Evolutionary conservation across 2,113 vertebrate genomes (phyloP), one percentile per base, ranked within the genome.

Genomic region (Agapornis roseicollis): DNA sequence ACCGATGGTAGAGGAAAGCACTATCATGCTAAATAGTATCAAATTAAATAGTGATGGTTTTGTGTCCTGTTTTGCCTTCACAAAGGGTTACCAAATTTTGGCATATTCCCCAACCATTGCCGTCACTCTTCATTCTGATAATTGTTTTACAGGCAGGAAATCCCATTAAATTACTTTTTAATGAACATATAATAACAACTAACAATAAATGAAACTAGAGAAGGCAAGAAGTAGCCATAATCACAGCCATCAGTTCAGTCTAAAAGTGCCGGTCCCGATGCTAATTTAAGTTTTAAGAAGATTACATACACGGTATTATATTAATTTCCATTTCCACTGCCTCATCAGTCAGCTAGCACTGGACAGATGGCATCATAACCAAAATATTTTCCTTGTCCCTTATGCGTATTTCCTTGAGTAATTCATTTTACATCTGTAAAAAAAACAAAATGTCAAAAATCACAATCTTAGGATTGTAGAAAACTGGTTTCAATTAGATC

Each of bases 101-200:
- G 9, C 22, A 49, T 79, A 77, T 72, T 91, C 63, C 61, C 49
- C 39, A 79, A 64, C 22, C 64, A 63, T 13, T 72, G 70, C 52
- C 0, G 0, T 85, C 84, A 82, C 41, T 93, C 84, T 82, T 94
- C 66, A 87, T 94, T 91, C 81, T 87, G 52, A 27, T 89, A 89
- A 85, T 68, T 88, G 23, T 80, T 96, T 97, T 83, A 73, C 22
- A 61, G 68, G 60, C 76, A 96, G 83, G 47, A 94, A 86, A 90
- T 87, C 53, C 73, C 56, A 82, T 92, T 91, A 91, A 85, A 79
- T 89, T 77, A 65, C 49, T 88, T 95, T 94, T 95, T 93, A 90
- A 94, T 84, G 85, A 84, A 94, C 31, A 29, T 61, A 35, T 87
- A 91, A 95, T 37, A 87, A 11, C 50, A 81, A 85, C 77, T 61